phyloP scores from a whole-genome alignment of 2,888 invertebrate genomes.

The Tinea trinotella region DNA sequence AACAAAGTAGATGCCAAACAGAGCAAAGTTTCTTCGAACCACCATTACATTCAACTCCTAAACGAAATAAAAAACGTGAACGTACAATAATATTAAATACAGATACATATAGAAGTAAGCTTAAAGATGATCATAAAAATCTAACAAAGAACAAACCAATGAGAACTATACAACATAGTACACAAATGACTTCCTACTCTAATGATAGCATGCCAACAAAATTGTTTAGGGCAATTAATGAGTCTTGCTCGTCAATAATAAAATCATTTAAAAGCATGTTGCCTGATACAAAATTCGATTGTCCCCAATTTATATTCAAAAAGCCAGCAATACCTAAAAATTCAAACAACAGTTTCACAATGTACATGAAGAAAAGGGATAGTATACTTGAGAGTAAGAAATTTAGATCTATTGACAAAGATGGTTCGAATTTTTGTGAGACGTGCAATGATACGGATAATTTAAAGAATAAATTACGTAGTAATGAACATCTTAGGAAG shows the following conservation, averaged over 20 bases:
- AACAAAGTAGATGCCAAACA: background rate
- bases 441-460: conserved; percentile 47
- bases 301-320: background rate
- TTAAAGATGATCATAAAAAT: too few species aligned
- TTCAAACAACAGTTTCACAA: conserved; percentile 44
- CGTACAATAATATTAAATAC: background rate
- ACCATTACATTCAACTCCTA: background rate
- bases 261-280: background rate
- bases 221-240: background rate
- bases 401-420: conserved; percentile 22
- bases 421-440: conserved; percentile 31
- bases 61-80: background rate
- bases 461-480: conserved; percentile 39
- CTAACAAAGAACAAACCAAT: too few species aligned
- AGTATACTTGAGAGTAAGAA: conserved; percentile 22
- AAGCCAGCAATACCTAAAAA: background rate
- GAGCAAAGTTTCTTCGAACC: background rate
- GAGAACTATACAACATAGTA: too few species aligned
- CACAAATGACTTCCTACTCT: too few species aligned
- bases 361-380: conserved; percentile 48
- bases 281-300: background rate
- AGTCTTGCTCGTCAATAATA: background rate
- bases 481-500: conserved; percentile 38
- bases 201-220: too few species aligned
- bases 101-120: background rate